Percentiles rank a stretch among this genome's conserved stretches.
Evolutionary conservation across 2,797 vertebrate genomes (phyloP).

Genomic region (Syndactyla subalaris): DNA sequence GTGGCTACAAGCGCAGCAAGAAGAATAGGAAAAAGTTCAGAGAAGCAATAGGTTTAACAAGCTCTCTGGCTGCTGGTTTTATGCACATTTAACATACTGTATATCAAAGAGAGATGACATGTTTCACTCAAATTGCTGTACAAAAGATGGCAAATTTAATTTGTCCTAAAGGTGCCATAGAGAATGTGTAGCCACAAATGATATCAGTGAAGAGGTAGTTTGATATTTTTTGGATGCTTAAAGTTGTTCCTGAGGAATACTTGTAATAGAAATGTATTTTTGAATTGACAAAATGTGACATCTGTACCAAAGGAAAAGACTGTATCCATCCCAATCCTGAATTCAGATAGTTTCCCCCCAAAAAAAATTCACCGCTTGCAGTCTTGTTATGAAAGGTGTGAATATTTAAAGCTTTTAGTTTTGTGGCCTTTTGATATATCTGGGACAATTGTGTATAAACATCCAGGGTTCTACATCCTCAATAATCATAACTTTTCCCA

Average conservation of each 20-base stretch:
- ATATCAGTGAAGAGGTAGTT: constrained; percentile 29
- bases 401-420: constrained; percentile 4
- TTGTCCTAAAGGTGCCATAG: neutral
- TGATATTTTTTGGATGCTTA: constrained; percentile 36
- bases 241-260: constrained; percentile 27
- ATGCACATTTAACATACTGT: neutral
- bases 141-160: constrained; percentile 38
- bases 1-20: neutral
- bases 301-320: constrained; percentile 26
- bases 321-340: neutral
- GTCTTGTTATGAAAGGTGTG: neutral
- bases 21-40: neutral
- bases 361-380: neutral
- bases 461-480: neutral
- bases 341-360: neutral
- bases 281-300: constrained; percentile 29
- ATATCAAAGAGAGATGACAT: neutral
- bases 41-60: neutral
- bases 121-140: constrained; percentile 23
- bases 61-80: neutral
- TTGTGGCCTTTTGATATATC: constrained; percentile 18
- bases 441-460: neutral
- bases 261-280: constrained; percentile 55
- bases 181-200: constrained; percentile 29
- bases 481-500: neutral